A percentile compares a stretch with the other conserved stretches of the same genome.
Conservation (phyloP, 2,888 invertebrate species). For the Xestoiulus laeticollis region DNA sequence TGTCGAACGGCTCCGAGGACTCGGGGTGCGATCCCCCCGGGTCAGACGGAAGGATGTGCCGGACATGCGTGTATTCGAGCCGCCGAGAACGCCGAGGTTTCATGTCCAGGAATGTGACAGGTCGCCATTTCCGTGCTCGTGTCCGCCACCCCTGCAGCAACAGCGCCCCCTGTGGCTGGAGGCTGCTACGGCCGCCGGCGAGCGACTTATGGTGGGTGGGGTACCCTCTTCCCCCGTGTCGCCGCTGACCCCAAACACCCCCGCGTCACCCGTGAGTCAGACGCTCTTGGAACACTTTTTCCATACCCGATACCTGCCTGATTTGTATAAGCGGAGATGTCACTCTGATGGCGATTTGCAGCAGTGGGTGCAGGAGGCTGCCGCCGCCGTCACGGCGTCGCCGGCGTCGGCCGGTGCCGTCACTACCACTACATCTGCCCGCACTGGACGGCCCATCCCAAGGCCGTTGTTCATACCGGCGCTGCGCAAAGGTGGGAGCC, state of each 20-base stretch:
- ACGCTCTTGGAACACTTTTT: conserved; percentile 57
- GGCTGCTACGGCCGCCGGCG: conserved; percentile 50
- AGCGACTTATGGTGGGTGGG: conserved; percentile 50
- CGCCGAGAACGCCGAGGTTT: neutral
- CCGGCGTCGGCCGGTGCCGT: conserved; percentile 55
- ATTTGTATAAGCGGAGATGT: conserved; percentile 71
- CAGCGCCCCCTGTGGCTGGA: conserved; percentile 49
- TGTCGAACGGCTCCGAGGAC: conserved; percentile 68
- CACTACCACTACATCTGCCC: conserved; percentile 57
- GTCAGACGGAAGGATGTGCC: neutral
- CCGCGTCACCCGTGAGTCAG: conserved; percentile 58
- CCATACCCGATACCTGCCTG: conserved; percentile 67
- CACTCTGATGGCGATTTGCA: conserved; percentile 75
- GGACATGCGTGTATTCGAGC: neutral
- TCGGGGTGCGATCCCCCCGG: conserved; percentile 43
- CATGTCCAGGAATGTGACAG: neutral
- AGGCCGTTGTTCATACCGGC: conserved; percentile 62
- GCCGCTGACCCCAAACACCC: conserved; percentile 58
- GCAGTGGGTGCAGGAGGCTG: conserved; percentile 64
- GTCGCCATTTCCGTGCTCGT: conserved; percentile 52
- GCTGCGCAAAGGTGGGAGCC: conserved; percentile 65
- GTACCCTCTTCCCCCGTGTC: conserved; percentile 58
- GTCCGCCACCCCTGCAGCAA: conserved; percentile 16
- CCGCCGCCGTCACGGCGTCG: conserved; percentile 63
- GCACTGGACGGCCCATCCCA: conserved; percentile 60